Base-by-base conservation (phyloP, 1,140 invertebrate species). In the Nomia melanderi region DNA sequence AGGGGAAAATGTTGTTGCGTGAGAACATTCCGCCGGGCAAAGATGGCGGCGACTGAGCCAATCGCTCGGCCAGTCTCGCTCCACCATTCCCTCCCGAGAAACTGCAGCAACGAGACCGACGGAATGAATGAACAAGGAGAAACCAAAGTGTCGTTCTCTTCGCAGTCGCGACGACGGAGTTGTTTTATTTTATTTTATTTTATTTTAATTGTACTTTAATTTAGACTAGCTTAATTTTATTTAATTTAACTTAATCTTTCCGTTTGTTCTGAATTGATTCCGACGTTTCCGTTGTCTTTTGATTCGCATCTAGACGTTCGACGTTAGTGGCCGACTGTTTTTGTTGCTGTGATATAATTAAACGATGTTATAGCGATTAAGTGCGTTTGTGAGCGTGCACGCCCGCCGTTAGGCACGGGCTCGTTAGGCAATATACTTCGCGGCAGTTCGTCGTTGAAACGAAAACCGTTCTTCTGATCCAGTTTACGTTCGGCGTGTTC, bases 241-340 rank as follows among this genome's bases (percentile, higher is more conserved):
- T n/a, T n/a, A n/a, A n/a, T n/a, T n/a, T n/a, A n/a, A n/a, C n/a
- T n/a, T n/a, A n/a, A n/a, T n/a, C n/a, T n/a, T n/a, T n/a, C n/a
- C n/a, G n/a, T n/a, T n/a, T n/a, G n/a, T n/a, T n/a, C n/a, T n/a
- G n/a, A n/a, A n/a, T n/a, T n/a, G n/a, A n/a, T n/a, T n/a, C n/a
- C n/a, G n/a, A n/a, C n/a, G n/a, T 31, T 66, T n/a, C 23, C 14
- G 20, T 39, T 17, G 44, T 67, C n/a, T 50, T 67, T 14, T 25
- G 57, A 25, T 31, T 44, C 57, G 47, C 60, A 75, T 41, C 64
- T 75, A 70, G 56, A 59, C 50, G 41, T 70, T 75, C 12, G 47
- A 81, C 69, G 81, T 84, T 83, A 84, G 82, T 79, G 72, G 72
- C 77, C 81, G 81, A 83, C 82, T 84, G 82, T 83, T 84, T 84